phyloP scores from a whole-genome alignment of 30 jellyfish, hydroid and myxozoan species.

The Hydractinia symbiolongicarpus region DNA sequence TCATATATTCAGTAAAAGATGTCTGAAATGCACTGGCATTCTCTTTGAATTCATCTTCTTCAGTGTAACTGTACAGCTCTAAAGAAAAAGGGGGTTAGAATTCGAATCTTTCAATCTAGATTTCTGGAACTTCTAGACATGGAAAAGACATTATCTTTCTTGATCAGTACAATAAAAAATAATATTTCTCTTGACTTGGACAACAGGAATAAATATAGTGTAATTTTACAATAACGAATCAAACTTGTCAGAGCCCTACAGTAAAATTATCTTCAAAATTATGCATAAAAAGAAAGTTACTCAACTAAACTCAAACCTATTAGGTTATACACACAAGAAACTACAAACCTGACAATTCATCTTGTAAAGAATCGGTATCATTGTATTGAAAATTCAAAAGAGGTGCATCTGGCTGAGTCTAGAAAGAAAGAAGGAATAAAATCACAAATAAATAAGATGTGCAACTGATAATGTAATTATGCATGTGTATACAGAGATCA shows the following conservation, averaged over 20 bases:
- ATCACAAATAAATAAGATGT: no score
- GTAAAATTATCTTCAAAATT: not conserved
- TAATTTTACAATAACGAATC: no score
- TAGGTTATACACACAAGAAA: not conserved
- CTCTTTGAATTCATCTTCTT: slow-evolving; percentile 57
- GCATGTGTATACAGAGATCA: no score
- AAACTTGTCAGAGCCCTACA: not conserved
- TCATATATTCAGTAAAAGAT: slow-evolving; percentile 13
- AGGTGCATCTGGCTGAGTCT: slow-evolving; percentile 75
- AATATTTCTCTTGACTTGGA: not conserved
- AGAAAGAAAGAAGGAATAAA: not conserved
- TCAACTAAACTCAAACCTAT: not conserved
- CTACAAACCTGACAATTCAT: slow-evolving; percentile 80
- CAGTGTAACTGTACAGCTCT: slow-evolving; percentile 93
- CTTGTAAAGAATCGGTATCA: slow-evolving; percentile 69
- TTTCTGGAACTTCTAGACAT: not conserved
- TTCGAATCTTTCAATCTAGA: no score
- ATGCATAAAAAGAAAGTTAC: not conserved
- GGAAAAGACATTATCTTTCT: not conserved
- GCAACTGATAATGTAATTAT: no score
- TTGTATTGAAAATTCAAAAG: slow-evolving; percentile 64
- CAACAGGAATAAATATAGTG: not conserved
- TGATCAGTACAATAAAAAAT: not conserved
- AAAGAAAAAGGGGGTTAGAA: not conserved
- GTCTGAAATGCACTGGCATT: slow-evolving; percentile 58